phyloP scores from a whole-genome alignment of 2,113 vertebrate genomes.

The Actinemys pallida region DNA sequence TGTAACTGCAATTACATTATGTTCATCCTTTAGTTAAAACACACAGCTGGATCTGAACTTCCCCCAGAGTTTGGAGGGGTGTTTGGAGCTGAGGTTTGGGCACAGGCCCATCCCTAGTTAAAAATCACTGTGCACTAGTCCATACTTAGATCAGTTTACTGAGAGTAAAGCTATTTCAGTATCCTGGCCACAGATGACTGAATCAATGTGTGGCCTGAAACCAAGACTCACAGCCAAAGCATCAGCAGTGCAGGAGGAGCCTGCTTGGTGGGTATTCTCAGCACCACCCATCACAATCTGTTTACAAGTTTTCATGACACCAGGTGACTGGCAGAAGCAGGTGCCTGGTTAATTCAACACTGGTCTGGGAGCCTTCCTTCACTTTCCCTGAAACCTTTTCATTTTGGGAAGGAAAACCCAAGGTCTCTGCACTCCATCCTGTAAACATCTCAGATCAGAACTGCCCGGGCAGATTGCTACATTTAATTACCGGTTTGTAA shows the following conservation, averaged over 20 bases:
- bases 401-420: constrained; percentile 30
- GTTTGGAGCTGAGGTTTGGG: not conserved
- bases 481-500: constrained; percentile 78
- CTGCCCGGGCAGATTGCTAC: constrained; percentile 73
- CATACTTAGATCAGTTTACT: not conserved
- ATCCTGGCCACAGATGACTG: not conserved
- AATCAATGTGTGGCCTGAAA: not conserved
- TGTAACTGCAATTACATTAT: not conserved
- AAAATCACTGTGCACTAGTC: not conserved
- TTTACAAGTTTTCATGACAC: not conserved
- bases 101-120: not conserved
- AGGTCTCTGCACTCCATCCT: constrained; percentile 18
- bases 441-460: constrained; percentile 52
- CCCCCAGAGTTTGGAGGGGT: not conserved
- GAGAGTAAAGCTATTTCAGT: not conserved
- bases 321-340: constrained; percentile 37
- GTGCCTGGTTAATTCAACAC: constrained; percentile 17
- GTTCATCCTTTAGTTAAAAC: not conserved
- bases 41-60: not conserved
- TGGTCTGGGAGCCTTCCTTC: constrained; percentile 2
- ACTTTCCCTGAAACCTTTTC: constrained; percentile 46
- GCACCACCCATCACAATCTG: not conserved
- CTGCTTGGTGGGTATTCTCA: not conserved
- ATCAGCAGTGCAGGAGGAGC: not conserved
- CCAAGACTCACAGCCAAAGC: not conserved